Evolutionary conservation across 2,113 vertebrate species (phyloP).

Genomic region (Oryzias woworae): DNA sequence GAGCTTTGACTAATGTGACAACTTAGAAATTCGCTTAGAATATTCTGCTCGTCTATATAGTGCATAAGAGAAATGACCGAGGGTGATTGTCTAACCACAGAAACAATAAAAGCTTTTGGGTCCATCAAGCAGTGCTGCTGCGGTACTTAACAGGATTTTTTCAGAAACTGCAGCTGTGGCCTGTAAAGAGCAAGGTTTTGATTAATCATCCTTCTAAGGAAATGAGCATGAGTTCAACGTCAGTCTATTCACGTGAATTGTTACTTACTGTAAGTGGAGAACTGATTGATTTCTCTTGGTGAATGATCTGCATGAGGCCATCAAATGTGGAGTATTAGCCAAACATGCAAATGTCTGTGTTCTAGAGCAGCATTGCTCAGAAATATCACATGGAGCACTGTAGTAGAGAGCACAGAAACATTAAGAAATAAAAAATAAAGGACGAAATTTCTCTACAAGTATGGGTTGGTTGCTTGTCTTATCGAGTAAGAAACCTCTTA

Average conservation of each 20-base stretch:
- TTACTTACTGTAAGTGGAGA: conserved; percentile 67
- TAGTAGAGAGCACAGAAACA: no score
- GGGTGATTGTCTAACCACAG: conserved; percentile 42
- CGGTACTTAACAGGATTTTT: conserved; percentile 49
- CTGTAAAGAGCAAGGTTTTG: conserved; percentile 40
- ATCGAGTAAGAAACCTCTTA: conserved; percentile 1
- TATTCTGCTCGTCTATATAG: conserved; percentile 27
- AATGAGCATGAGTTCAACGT: conserved; percentile 73
- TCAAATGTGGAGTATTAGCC: conserved; percentile 64
- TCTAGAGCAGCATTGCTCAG: conserved; percentile 42
- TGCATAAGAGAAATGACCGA: conserved; percentile 21
- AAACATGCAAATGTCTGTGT: conserved; percentile 59
- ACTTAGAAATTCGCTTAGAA: conserved; percentile 12
- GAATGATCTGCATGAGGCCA: conserved; percentile 64
- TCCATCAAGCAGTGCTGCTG: conserved; percentile 41
- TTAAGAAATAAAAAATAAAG: no score
- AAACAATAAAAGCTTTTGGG: conserved; percentile 48
- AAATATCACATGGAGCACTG: no score
- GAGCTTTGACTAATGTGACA: conserved; percentile 32
- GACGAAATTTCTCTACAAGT: not conserved
- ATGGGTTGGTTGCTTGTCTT: not conserved
- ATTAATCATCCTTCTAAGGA: conserved; percentile 71
- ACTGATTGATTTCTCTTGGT: conserved; percentile 79
- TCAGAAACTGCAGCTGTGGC: conserved; percentile 21
- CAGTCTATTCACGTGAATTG: conserved; percentile 71